Evolutionary conservation across 2,113 vertebrate species (phyloP).

Genomic region (Choloepus hoffmanni): DNA sequence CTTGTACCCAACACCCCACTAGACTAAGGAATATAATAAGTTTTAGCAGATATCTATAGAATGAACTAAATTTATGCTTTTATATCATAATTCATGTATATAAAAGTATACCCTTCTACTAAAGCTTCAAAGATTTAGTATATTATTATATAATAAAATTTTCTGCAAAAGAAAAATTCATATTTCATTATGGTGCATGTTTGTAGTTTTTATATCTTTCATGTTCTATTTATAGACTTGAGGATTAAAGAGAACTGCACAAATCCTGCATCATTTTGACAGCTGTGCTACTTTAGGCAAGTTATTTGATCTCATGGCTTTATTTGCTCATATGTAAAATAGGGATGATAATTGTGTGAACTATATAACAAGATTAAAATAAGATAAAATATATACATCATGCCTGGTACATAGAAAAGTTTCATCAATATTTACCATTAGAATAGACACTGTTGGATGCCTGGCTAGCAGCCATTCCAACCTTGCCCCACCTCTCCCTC

Average conservation of each 20-base stretch:
- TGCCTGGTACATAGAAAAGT: background rate
- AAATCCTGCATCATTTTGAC: background rate
- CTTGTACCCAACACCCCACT: background rate
- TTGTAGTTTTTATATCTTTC: background rate
- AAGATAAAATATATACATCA: background rate
- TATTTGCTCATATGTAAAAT: background rate
- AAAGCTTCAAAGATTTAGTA: background rate
- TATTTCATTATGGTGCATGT: background rate
- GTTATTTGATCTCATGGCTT: background rate
- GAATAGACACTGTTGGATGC: background rate
- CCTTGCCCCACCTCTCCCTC: background rate
- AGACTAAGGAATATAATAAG: background rate
- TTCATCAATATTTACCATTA: background rate
- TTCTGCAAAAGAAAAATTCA: background rate
- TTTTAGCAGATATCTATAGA: background rate
- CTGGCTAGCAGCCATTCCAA: background rate
- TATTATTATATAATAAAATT: background rate
- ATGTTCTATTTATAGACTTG: background rate
- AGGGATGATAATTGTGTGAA: background rate
- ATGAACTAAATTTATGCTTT: background rate
- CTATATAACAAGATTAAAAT: background rate
- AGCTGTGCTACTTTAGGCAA: background rate
- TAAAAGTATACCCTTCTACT: background rate
- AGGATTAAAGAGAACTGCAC: background rate
- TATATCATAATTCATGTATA: background rate